phyloP scores from a whole-genome alignment of 2,888 invertebrate species.

The Campaea margaritaria region DNA sequence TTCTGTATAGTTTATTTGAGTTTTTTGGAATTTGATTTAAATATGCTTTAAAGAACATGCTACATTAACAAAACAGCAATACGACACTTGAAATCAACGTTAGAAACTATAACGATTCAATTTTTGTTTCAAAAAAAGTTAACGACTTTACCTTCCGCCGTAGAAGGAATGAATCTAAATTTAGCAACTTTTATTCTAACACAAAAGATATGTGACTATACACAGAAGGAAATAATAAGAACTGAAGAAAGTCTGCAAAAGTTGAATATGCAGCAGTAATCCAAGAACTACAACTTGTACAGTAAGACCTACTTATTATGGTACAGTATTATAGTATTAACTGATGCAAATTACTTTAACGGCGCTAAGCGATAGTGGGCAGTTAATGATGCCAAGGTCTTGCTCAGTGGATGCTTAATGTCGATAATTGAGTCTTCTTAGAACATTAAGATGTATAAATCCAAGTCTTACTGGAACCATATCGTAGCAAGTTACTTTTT shows the following conservation, averaged over 20 bases:
- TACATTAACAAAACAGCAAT: too few relatives aligned
- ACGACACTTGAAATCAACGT: too few relatives aligned
- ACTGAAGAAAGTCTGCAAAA: not conserved
- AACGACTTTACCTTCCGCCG: too few relatives aligned
- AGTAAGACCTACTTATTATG: constrained; percentile 24
- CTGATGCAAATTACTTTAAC: constrained; percentile 56
- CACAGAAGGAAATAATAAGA: not conserved
- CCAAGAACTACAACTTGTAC: constrained; percentile 11
- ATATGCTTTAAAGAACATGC: too few relatives aligned
- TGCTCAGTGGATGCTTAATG: constrained; percentile 14
- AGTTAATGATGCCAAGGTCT: constrained; percentile 64
- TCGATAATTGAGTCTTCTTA: constrained; percentile 4
- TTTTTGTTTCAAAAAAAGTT: too few relatives aligned
- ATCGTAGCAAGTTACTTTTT: not conserved
- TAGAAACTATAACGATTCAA: too few relatives aligned
- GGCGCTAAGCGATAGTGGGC: constrained; percentile 47
- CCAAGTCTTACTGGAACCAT: not conserved
- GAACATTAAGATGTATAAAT: not conserved
- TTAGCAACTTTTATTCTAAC: too few relatives aligned
- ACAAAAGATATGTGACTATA: too few relatives aligned
- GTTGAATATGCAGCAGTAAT: constrained; percentile 4
- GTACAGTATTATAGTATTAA: constrained; percentile 24
- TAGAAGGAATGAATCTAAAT: too few relatives aligned
- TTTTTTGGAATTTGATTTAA: too few relatives aligned
- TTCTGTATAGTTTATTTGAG: too few relatives aligned